A percentile compares a stretch with the other conserved stretches of the same genome.
Conservation (phyloP, 2,797 vertebrate genomes). For the Acropternis orthonyx region DNA sequence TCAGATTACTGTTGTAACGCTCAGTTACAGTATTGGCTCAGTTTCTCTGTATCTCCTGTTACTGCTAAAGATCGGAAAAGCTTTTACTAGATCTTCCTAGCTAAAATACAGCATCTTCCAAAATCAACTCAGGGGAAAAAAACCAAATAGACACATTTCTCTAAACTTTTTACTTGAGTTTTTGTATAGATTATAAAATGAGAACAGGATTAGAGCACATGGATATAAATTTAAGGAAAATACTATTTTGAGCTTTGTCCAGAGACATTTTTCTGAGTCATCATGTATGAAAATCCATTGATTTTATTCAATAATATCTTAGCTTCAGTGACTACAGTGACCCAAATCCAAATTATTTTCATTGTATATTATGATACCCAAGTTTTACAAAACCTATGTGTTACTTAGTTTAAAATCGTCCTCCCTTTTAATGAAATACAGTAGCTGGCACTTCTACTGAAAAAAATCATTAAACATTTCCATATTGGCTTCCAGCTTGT, state of each 20-base stretch:
- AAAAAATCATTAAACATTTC: constrained; percentile 71
- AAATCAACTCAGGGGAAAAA: background rate
- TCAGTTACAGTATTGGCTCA: background rate
- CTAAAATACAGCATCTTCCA: background rate
- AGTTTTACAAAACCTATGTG: constrained; percentile 2
- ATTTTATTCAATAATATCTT: background rate
- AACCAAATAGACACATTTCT: background rate
- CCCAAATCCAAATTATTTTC: constrained; percentile 11
- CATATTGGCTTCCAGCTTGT: constrained; percentile 72
- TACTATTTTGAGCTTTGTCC: background rate
- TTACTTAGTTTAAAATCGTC: constrained; percentile 38
- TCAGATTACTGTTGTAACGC: background rate
- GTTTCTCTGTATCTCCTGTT: background rate
- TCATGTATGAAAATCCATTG: background rate
- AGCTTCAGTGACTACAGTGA: background rate
- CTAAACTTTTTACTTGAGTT: background rate
- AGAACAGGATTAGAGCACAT: background rate
- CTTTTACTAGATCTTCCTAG: background rate
- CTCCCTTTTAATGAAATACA: constrained; percentile 58
- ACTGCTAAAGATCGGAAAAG: background rate
- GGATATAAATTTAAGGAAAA: background rate
- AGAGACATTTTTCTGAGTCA: background rate
- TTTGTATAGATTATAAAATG: background rate
- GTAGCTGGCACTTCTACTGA: constrained; percentile 52
- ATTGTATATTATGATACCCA: background rate